These are phyloP conservation scores for Pinctada fucata DNA, from an alignment of 2,888 invertebrate genomes.

Conservation along the genomic window DNA sequence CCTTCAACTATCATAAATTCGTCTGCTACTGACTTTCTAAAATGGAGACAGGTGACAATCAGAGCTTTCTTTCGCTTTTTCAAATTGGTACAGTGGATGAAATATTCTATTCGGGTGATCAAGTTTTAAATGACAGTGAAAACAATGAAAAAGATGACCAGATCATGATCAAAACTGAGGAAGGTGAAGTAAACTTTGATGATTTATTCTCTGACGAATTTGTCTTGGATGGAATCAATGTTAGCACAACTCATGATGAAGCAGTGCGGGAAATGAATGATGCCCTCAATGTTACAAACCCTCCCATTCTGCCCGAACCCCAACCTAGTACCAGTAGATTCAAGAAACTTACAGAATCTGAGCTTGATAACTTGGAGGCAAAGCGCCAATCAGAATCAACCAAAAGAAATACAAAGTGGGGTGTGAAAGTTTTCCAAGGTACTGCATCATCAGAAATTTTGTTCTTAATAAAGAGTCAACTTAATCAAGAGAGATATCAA, in stretches of 20 bases:
- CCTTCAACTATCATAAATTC: too few relatives aligned
- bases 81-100: too few relatives aligned
- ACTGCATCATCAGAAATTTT: background rate
- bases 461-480: too few relatives aligned
- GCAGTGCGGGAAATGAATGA: background rate
- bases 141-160: too few relatives aligned
- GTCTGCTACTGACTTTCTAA: too few relatives aligned
- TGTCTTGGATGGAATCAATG: background rate
- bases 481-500: too few relatives aligned
- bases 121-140: too few relatives aligned
- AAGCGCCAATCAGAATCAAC: background rate
- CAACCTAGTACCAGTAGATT: background rate
- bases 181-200: too few relatives aligned
- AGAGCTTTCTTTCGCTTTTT: too few relatives aligned
- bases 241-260: background rate
- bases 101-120: too few relatives aligned
- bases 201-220: background rate
- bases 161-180: too few relatives aligned
- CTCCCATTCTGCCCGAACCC: background rate
- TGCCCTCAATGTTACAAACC: constrained; percentile 2
- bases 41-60: too few relatives aligned
- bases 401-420: constrained; percentile 3
- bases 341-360: background rate
- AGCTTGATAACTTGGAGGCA: background rate
- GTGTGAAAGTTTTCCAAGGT: constrained; percentile 11